A percentile compares a stretch with the other conserved stretches of the same genome.
phyloP scores from a whole-genome alignment of 1,140 invertebrate species.

The Odontomachus brunneus region DNA sequence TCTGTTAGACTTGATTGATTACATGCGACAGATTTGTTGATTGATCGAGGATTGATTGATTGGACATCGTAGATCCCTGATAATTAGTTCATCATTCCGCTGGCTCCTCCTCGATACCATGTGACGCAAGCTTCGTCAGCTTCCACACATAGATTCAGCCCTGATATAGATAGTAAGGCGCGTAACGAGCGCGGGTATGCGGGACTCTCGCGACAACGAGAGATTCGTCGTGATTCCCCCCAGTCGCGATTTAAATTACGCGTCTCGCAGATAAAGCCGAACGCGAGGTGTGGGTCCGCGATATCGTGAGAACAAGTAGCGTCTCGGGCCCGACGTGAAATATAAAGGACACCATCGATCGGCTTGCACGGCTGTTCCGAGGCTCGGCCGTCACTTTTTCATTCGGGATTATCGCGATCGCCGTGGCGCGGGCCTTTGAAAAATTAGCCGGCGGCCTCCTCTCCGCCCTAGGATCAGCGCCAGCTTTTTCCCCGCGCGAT shows the following conservation, averaged over 20 bases:
- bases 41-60: too few relatives aligned
- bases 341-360: conserved; percentile 66
- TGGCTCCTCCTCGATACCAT: not conserved
- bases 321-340: conserved; percentile 41
- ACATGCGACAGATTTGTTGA: too few relatives aligned
- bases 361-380: conserved; percentile 7
- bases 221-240: conserved; percentile 1
- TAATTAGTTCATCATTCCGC: not conserved
- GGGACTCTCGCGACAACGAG: conserved; percentile 1
- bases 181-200: not conserved
- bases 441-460: conserved; percentile 66
- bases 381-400: conserved; percentile 63
- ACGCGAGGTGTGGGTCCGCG: conserved; percentile 17
- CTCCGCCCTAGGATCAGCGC: conserved; percentile 51
- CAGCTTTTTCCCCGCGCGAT: conserved; percentile 34
- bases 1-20: too few relatives aligned
- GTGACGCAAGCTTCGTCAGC: not conserved
- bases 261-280: conserved; percentile 30
- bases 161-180: not conserved
- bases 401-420: conserved; percentile 71
- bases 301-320: conserved; percentile 50
- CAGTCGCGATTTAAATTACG: conserved; percentile 40
- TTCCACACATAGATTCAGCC: conserved; percentile 6
- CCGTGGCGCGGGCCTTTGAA: conserved; percentile 65
- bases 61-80: not conserved